Conservation (phyloP, 1,140 invertebrate species). For the Sesamia nonagrioides region DNA sequence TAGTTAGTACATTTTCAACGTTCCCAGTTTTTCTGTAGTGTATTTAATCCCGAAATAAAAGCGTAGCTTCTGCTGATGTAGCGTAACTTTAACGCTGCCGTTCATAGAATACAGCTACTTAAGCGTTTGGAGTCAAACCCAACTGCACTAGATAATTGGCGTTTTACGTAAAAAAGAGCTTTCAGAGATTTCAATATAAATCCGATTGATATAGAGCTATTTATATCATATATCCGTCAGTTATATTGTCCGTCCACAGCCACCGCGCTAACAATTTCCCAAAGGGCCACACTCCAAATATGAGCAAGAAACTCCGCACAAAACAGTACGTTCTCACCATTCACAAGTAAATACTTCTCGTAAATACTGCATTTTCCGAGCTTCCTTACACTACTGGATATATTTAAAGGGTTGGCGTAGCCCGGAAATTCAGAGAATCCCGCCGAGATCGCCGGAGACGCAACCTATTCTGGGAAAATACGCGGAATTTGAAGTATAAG, state of each 20-base stretch:
- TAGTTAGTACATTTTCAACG: too few species aligned
- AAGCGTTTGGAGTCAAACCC: too few species aligned
- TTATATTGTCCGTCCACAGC: neutral
- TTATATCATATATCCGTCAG: neutral
- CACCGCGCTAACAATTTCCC: neutral
- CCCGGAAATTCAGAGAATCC: constrained; percentile 59
- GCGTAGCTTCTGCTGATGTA: too few species aligned
- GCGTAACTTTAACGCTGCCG: too few species aligned
- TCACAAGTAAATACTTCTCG: constrained; percentile 16
- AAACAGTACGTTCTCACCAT: neutral
- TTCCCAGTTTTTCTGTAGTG: too few species aligned
- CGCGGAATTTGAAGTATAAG: constrained; percentile 35
- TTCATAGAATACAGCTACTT: too few species aligned
- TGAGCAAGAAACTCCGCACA: constrained; percentile 8
- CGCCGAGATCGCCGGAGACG: constrained; percentile 52
- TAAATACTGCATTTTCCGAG: constrained; percentile 44
- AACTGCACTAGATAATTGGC: too few species aligned
- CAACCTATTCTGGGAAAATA: constrained; percentile 59
- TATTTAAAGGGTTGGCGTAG: constrained; percentile 59
- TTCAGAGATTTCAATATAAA: neutral
- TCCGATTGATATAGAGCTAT: neutral
- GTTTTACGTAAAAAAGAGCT: too few species aligned
- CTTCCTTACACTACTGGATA: constrained; percentile 39
- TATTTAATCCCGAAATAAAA: too few species aligned
- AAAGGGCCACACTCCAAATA: neutral